These are phyloP conservation scores for Anhinga rufa DNA, from an alignment of 2,113 vertebrate species.

Conservation along the genomic window DNA sequence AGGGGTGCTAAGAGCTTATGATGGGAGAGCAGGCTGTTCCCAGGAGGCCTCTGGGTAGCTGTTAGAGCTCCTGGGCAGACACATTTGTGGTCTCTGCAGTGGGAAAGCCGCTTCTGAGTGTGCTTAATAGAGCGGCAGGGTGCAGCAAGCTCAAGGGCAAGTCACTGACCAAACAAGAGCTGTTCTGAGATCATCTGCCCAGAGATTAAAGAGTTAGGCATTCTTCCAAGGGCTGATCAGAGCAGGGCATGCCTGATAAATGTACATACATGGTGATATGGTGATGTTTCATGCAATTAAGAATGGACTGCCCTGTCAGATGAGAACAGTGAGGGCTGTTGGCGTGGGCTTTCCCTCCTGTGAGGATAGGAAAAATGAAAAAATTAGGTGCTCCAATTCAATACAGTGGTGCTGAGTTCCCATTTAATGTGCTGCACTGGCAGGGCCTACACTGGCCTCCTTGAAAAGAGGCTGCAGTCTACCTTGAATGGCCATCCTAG, in stretches of 20 bases:
- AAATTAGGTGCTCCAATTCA: neutral
- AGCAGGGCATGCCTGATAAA: neutral
- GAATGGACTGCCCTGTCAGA: neutral
- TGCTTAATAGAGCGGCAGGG: neutral
- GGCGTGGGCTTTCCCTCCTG: neutral
- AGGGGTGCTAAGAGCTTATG: neutral
- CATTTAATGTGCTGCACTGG: neutral
- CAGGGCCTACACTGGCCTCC: neutral
- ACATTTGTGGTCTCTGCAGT: rapidly evolving
- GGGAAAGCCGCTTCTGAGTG: neutral
- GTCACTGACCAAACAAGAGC: neutral
- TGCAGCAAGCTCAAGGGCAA: neutral
- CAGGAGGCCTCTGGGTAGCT: neutral
- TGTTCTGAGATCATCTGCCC: neutral
- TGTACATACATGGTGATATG: neutral
- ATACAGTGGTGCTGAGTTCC: neutral
- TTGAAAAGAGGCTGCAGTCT: neutral
- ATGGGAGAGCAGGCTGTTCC: neutral
- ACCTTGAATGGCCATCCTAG: neutral
- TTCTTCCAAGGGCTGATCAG: neutral
- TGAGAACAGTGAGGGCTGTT: neutral
- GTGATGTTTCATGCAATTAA: neutral
- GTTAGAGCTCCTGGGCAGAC: neutral
- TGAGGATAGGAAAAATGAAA: neutral
- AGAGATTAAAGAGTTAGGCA: neutral